Conservation (phyloP, 2,797 vertebrate species). For the Limosa lapponica region DNA sequence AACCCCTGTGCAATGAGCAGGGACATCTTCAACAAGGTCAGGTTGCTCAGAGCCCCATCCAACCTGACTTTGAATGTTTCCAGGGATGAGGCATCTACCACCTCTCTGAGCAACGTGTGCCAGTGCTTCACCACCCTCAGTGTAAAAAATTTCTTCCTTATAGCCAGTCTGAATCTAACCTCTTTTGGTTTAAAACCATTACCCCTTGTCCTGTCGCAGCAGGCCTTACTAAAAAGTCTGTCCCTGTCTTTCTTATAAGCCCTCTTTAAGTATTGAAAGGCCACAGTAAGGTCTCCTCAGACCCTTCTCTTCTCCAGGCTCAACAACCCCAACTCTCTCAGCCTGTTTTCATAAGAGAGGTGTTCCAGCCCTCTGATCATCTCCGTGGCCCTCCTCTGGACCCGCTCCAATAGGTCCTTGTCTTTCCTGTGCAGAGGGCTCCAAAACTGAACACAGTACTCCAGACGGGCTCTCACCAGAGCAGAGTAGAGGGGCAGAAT, state of each 20-base stretch:
- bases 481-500: neutral
- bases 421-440: neutral
- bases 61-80: neutral
- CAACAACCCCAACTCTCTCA: neutral
- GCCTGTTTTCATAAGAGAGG: neutral
- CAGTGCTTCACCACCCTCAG: neutral
- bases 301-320: neutral
- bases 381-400: neutral
- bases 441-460: neutral
- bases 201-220: neutral
- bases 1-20: fast-evolving
- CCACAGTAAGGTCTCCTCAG: neutral
- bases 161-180: neutral
- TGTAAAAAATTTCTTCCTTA: neutral
- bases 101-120: neutral
- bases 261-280: neutral
- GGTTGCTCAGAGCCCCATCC: neutral
- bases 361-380: neutral
- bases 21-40: neutral
- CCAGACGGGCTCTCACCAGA: neutral
- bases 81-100: neutral
- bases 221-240: neutral
- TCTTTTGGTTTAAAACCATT: neutral
- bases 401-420: neutral
- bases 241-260: neutral